Evolutionary conservation across 2,113 vertebrate species (phyloP).

Genomic region (Podarcis cretensis): DNA sequence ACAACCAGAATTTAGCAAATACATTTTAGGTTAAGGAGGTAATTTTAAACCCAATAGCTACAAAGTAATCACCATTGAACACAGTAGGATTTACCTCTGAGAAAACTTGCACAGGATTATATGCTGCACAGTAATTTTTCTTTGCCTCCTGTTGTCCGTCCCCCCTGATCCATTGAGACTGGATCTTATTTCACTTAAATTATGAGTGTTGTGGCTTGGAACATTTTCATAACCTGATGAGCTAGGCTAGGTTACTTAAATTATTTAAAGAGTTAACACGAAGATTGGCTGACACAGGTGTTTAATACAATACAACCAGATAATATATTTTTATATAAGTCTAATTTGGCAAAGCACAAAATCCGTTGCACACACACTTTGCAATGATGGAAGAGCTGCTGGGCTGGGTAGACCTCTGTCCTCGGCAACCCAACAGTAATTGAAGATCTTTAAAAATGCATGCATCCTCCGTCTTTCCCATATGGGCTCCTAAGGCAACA

Average conservation of each 20-base stretch:
- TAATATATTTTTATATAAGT: slow-evolving; percentile 13
- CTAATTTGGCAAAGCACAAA: background rate
- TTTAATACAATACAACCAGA: slow-evolving; percentile 41
- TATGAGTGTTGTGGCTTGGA: background rate
- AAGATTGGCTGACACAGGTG: background rate
- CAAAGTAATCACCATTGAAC: background rate
- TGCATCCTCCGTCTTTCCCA: slow-evolving; percentile 73
- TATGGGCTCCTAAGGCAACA: slow-evolving; percentile 74
- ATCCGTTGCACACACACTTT: background rate
- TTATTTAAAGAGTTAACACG: background rate
- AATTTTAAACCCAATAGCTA: background rate
- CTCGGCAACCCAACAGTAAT: slow-evolving; percentile 53
- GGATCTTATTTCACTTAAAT: background rate
- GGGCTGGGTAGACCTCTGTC: background rate
- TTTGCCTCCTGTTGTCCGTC: background rate
- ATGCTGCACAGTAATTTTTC: background rate
- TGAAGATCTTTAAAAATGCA: slow-evolving; percentile 74
- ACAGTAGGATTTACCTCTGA: background rate
- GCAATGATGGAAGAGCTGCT: background rate
- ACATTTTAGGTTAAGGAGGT: background rate
- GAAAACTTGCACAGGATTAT: background rate
- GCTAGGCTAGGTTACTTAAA: slow-evolving; percentile 35
- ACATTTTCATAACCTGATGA: background rate
- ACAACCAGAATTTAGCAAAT: background rate
- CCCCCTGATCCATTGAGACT: background rate